Evolutionary conservation across 2,113 vertebrate species (phyloP).

Genomic region (Pomatorhinus ruficollis): DNA sequence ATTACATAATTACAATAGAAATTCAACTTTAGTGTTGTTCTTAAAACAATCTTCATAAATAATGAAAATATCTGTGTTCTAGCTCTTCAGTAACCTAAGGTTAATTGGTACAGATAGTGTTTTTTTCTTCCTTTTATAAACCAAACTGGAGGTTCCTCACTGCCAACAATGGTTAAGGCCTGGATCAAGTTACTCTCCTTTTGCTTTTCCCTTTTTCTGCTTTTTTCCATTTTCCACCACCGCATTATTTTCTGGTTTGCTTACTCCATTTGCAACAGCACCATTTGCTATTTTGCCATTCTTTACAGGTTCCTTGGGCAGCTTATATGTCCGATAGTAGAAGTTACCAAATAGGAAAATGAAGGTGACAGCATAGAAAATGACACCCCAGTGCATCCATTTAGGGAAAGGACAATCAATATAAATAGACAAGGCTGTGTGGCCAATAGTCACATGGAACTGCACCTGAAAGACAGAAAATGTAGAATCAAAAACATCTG

Average conservation of each 20-base stretch:
- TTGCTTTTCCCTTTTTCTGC: slow-evolving; percentile 92
- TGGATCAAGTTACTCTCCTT: slow-evolving; percentile 87
- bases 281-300: slow-evolving; percentile 86
- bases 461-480: slow-evolving; percentile 83
- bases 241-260: slow-evolving; percentile 82
- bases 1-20: slow-evolving; percentile 76
- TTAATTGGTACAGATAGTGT: slow-evolving; percentile 71
- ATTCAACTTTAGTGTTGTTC: slow-evolving; percentile 71
- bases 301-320: slow-evolving; percentile 83
- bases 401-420: slow-evolving; percentile 98
- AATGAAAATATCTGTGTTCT: slow-evolving; percentile 72
- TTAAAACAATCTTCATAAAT: slow-evolving; percentile 81
- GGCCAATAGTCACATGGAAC: slow-evolving; percentile 97
- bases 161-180: slow-evolving; percentile 75
- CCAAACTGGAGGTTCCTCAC: slow-evolving; percentile 67
- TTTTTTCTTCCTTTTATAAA: slow-evolving; percentile 65
- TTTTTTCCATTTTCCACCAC: slow-evolving; percentile 84
- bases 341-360: slow-evolving; percentile 97
- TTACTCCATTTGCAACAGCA: slow-evolving; percentile 77
- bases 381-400: slow-evolving; percentile 99
- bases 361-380: slow-evolving; percentile 95
- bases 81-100: slow-evolving; percentile 75
- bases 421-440: slow-evolving; percentile 95
- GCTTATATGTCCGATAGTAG: slow-evolving; percentile 96
- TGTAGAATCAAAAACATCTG: not conserved